Evolutionary conservation across 2,888 invertebrate genomes (phyloP).

Genomic region (Callyntrura guangdongensis): DNA sequence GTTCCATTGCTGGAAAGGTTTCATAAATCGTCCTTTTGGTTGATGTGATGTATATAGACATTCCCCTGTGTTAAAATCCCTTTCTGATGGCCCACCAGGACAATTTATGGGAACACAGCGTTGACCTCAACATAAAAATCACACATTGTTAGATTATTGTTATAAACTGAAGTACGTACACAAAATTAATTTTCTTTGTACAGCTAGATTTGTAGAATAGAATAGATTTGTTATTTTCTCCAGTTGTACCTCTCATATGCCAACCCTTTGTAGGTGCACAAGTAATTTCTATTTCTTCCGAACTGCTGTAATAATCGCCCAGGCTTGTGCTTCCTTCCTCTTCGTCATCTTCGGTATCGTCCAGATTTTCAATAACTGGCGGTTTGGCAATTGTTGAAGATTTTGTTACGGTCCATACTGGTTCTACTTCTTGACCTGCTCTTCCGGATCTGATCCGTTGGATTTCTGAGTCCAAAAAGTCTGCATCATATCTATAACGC

Average conservation of each 20-base stretch:
- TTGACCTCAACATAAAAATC: slow-evolving; percentile 59
- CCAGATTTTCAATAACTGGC: neutral
- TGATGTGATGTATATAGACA: slow-evolving; percentile 71
- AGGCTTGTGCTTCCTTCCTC: slow-evolving; percentile 28
- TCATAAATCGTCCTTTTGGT: slow-evolving; percentile 53
- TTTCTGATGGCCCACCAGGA: slow-evolving; percentile 75
- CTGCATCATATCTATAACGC: slow-evolving; percentile 76
- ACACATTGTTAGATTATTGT: neutral
- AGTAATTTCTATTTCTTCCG: slow-evolving; percentile 76
- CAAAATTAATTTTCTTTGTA: too few species aligned
- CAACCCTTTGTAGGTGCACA: slow-evolving; percentile 77
- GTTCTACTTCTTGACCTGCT: slow-evolving; percentile 58
- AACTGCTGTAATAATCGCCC: slow-evolving; percentile 53
- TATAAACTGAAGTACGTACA: too few species aligned
- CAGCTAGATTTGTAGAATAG: too few species aligned
- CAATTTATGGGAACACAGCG: slow-evolving; percentile 75
- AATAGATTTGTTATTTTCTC: neutral
- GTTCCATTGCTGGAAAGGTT: slow-evolving; percentile 72
- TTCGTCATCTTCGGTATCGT: slow-evolving; percentile 7
- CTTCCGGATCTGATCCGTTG: slow-evolving; percentile 73
- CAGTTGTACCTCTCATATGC: slow-evolving; percentile 66
- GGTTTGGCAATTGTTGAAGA: slow-evolving; percentile 16
- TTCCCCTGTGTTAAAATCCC: slow-evolving; percentile 79
- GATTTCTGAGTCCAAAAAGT: slow-evolving; percentile 77
- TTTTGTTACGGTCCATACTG: slow-evolving; percentile 48